Evolutionary conservation across 2,113 vertebrate genomes (phyloP), one percentile per base, ranked within the genome.

Genomic region (Zonotrichia leucophrys): DNA sequence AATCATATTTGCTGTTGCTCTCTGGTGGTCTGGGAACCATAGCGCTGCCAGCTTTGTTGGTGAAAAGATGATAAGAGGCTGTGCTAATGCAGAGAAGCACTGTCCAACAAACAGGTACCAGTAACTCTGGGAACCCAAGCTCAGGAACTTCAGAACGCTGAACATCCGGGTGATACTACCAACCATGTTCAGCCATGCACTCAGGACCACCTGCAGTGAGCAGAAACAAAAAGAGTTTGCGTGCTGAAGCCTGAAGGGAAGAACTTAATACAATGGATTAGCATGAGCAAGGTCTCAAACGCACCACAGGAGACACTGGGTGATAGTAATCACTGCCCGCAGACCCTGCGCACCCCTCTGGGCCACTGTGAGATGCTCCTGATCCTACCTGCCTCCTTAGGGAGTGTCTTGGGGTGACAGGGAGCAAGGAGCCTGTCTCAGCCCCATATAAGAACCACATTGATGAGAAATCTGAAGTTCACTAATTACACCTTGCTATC

Each of bases 11-110:
- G 99, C 99, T 1, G 98, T 99, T 12, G 98, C 98, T 41, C 99
- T 98, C 95, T 99, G 99, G 80, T 99, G 97, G 49, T 99, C 98
- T 1, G 99, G 99, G 92, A 99, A 99, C 99, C 99, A 99, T 28
- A 99, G 85, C 1, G 99, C 98, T 10, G 99, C 99, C 94, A 99
- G 87, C 93, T 99, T 99, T 77, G 99, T 99, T 1, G 99, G 99
- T 73, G 99, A 96, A 96, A 99, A 99, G 81, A 99, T 91, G 82
- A 99, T 97, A 95, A 99, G 98, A 6, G 98, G 98, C 97, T 99
- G 99, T 56, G 99, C 99, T 72, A 98, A 30, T 8, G 99, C 99
- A 27, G 98, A 98, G 19, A 99, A 76, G 25, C 98, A 98, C 92
- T 99, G 99, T 7, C 99, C 99, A 22, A 83, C 5, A 97, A 99